These are phyloP conservation scores for Nycticryphes semicollaris DNA, from an alignment of 2,113 vertebrate species.

Conservation along the genomic window DNA sequence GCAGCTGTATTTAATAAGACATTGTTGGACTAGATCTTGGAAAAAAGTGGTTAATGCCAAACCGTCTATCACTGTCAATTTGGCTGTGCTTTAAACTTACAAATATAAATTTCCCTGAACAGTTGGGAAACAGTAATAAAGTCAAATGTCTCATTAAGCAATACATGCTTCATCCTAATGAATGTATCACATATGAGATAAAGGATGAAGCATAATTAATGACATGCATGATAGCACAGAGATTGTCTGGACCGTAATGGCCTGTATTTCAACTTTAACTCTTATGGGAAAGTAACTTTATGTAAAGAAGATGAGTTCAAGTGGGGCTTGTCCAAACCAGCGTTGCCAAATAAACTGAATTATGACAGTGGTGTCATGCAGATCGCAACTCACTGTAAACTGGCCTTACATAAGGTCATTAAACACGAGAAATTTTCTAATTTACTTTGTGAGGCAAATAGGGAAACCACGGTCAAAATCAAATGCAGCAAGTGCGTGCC, in stretches of 20 bases:
- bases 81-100: constrained; percentile 35
- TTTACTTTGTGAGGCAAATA: neutral
- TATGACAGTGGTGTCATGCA: neutral
- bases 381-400: neutral
- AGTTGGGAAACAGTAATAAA: constrained; percentile 42
- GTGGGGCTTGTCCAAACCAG: neutral
- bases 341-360: neutral
- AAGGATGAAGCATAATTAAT: constrained; percentile 10
- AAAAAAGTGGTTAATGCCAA: constrained; percentile 51
- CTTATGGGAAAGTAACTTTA: neutral
- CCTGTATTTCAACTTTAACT: constrained; percentile 11
- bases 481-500: neutral
- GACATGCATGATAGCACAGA: neutral
- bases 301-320: neutral
- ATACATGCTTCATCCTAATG: neutral
- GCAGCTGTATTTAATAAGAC: constrained; percentile 67
- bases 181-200: neutral
- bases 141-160: constrained; percentile 47
- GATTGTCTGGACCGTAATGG: neutral
- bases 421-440: neutral
- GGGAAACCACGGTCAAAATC: neutral
- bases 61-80: constrained; percentile 41
- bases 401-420: neutral
- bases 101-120: constrained; percentile 49
- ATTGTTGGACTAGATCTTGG: constrained; percentile 53